Percentiles rank a stretch among this genome's conserved stretches.
These are phyloP conservation scores for Lissonota sp. DNA, from an alignment of 2,888 invertebrate species.

Conservation along the genomic window DNA sequence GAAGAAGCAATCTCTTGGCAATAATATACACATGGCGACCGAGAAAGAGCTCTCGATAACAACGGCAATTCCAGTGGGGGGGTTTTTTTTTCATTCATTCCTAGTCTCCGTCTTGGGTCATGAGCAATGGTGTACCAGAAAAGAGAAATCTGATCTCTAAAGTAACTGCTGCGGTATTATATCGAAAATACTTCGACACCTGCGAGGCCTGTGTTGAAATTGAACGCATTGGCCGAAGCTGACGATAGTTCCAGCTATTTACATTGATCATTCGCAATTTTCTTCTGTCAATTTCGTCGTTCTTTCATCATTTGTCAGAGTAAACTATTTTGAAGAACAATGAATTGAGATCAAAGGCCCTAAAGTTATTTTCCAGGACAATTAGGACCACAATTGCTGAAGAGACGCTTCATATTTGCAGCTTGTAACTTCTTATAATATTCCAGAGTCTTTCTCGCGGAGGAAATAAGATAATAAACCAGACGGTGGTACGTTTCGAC, in stretches of 20 bases:
- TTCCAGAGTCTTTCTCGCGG: too few species aligned
- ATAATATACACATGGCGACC: conserved; percentile 77
- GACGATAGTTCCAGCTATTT: background rate
- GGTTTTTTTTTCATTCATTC: conserved; percentile 45
- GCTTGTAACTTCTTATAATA: too few species aligned
- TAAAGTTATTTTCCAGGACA: too few species aligned
- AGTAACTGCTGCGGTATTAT: background rate
- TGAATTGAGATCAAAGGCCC: too few species aligned
- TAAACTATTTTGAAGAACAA: too few species aligned
- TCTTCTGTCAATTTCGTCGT: too few species aligned
- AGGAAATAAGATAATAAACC: too few species aligned
- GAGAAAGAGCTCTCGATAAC: conserved; percentile 69
- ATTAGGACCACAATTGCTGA: too few species aligned
- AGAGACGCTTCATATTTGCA: too few species aligned
- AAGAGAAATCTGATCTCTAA: background rate
- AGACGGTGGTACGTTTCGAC: too few species aligned
- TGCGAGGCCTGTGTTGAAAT: background rate
- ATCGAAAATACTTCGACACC: background rate
- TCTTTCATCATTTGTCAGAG: too few species aligned
- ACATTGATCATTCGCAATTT: too few species aligned
- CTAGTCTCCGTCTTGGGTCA: conserved; percentile 6
- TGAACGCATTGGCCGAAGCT: background rate
- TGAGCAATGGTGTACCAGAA: conserved; percentile 1
- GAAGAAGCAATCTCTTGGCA: conserved; percentile 73
- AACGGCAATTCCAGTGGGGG: conserved; percentile 69